Evolutionary conservation across 2,888 invertebrate species (phyloP), one percentile per base, ranked within the genome.

Genomic region (Galeopsomyia nigrocyanea): DNA sequence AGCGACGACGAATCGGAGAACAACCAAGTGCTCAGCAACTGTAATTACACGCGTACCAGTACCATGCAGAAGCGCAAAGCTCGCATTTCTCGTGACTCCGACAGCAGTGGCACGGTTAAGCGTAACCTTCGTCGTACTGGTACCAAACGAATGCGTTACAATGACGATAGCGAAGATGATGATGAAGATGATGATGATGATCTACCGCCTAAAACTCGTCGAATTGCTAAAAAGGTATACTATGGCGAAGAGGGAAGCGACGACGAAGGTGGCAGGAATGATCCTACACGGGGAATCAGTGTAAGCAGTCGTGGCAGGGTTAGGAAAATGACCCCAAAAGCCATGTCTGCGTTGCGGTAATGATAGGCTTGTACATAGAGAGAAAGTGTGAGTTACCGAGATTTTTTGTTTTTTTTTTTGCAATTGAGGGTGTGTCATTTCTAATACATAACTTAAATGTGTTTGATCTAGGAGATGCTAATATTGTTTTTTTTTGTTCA

Each of bases 291-390:
- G 17, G 86, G 85, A 53, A 86, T 90, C 60, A 91, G 90, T 79
- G 90, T 93, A 47, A 94, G 94, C 83, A 95, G 95, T 80, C 90
- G 96, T 66, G 96, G 97, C 2, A 90, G 96, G 55, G 91, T 96
- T 69, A 90, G 96, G 66, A 94, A 93, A 86, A 90, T 95, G 79
- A 95, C 95, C 31, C 92, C 93, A 70, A 91, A 94, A 83, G 95
- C 94, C 26, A 67, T 73, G 70, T 73, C 73, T 19, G 75, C 73
- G 5, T 17, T 73, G 9, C 46, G 69, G 58, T 75, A 69, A 50
- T 57, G n/a, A n/a, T 53, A 19, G 53, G 10, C 39, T 39, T 39
- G 39, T 39, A 39, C 39, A 39, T 39, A 62, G 17, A 17, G 14
- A 49, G 13, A 56, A 31, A 17, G 17, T 63, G 50, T 19, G 39